Evolutionary conservation across 2,113 vertebrate species (phyloP), one percentile per base, ranked within the genome.

Genomic region (Mesitornis unicolor): DNA sequence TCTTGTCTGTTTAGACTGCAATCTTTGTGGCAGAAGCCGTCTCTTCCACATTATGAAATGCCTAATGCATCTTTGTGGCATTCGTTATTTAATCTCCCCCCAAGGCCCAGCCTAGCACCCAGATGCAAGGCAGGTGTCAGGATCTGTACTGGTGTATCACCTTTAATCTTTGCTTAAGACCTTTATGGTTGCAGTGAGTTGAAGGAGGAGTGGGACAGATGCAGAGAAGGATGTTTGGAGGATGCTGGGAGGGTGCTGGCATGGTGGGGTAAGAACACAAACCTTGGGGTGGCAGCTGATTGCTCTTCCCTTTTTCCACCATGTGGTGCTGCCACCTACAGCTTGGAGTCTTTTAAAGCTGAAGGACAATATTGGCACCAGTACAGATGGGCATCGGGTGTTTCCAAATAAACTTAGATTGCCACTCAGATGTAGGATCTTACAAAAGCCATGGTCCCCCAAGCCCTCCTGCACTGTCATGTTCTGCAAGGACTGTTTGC

Each of bases 1-100:
- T 97, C 95, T 96, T 93, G 85, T 94, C 93, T 90, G 54, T 75
- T 94, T 70, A 95, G 93, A 80, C 75, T 28, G 7, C 40, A 54
- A 11, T 74, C 82, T 90, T 90, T 94, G 93, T 96, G 78, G 67
- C 82, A 86, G 54, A 94, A 93, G n/a, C 67, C 0, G 0, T 51
- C 36, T 77, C 25, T 78, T 81, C 84, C 68, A 74, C 13, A 18
- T 48, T 59, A 35, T 40, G 78, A 85, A 87, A 91, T 59, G 36
- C 29, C 28, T 48, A 42, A 60, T 76, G 59, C n/a, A 20, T 61
- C n/a, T 73, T 56, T 74, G 59, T 28, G 31, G 29, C 38, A 25
- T 61, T 42, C 0, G 6, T 28, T 59, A 29, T 54, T 70, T 42
- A 29, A 71, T 75, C 69, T 64, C 47, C 9, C 25, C 28, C 35